Evolutionary conservation across 2,888 invertebrate species (phyloP), one percentile per base, ranked within the genome.

Genomic region (Melangyna quadrimaculata): DNA sequence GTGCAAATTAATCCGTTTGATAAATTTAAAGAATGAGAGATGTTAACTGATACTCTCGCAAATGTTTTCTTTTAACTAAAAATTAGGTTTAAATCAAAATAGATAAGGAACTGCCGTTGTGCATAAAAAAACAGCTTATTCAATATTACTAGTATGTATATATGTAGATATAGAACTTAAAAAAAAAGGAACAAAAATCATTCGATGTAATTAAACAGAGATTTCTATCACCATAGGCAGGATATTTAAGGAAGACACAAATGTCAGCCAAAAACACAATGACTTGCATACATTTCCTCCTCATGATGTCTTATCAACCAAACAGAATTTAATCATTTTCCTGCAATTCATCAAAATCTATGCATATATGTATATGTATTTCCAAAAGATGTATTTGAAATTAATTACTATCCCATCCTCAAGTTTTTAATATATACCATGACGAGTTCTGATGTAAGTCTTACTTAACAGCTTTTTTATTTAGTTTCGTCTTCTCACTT

Each of bases 331-430:
- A 45, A 63, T 45, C 29, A 27, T 45, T 43, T 17, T 27, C 6
- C n/a, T 10, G 10, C 17, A 35, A 43, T 61, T 27, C 27, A 43
- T 43, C 43, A 43, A 45, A 63, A 43, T 29, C 65, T 32, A 9
- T n/a, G n/a, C n/a, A n/a, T n/a, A n/a, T n/a, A n/a, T n/a, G n/a
- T n/a, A n/a, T n/a, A n/a, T n/a, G n/a, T 4, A 65, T 32, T 8
- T 32, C 6, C 7, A 7, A 12, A 14, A 14, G 19, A 32, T 65
- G 45, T 22, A 29, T 29, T 65, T 45, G 14, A 14, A 65, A 45
- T 65, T 65, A 65, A 63, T 63, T 63, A 63, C 12, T 45, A 45
- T 63, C 29, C 29, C 63, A 63, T 63, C 43, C 45, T n/a, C 32
- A 45, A 43, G 29, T 19, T 2, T 63, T 29, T 29, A 27, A 43